phyloP scores from a whole-genome alignment of 2,888 invertebrate species.

The Thymelicus lineola region DNA sequence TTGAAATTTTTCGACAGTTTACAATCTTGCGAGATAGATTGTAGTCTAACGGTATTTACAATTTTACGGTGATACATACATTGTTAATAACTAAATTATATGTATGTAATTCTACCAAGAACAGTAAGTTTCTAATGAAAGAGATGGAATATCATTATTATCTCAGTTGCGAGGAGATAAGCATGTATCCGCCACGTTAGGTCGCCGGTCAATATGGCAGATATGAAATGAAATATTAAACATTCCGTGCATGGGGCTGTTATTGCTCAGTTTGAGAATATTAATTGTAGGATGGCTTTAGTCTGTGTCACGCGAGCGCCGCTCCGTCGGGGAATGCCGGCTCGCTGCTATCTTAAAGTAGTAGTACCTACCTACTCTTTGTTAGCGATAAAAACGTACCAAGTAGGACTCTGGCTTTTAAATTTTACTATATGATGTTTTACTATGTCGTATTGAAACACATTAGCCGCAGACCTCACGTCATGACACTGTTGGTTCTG shows the following conservation, averaged over 20 bases:
- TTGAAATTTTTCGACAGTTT: too few species aligned
- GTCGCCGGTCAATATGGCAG: conserved; percentile 28
- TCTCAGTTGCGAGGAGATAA: conserved; percentile 30
- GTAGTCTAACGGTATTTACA: too few species aligned
- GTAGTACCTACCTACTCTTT: neutral
- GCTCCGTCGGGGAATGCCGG: conserved; percentile 3
- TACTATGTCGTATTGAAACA: neutral
- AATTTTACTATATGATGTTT: neutral
- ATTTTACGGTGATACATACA: too few species aligned
- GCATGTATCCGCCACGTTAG: conserved; percentile 36
- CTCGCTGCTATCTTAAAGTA: conserved; percentile 1
- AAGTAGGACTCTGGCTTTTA: neutral
- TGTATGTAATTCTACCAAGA: neutral
- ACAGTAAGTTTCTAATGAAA: neutral
- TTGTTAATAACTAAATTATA: neutral
- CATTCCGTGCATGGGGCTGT: conserved; percentile 3
- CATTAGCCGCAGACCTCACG: too few species aligned
- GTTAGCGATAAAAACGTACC: conserved; percentile 4
- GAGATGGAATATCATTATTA: conserved; percentile 15
- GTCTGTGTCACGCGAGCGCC: neutral
- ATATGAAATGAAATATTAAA: conserved; percentile 21
- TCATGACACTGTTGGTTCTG: too few species aligned
- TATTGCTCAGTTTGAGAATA: conserved; percentile 10
- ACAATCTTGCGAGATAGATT: too few species aligned
- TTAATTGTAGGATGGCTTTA: neutral